Evolutionary conservation across 1,140 invertebrate species (phyloP), one percentile per base, ranked within the genome.

Genomic region (Megalonaias nervosa): DNA sequence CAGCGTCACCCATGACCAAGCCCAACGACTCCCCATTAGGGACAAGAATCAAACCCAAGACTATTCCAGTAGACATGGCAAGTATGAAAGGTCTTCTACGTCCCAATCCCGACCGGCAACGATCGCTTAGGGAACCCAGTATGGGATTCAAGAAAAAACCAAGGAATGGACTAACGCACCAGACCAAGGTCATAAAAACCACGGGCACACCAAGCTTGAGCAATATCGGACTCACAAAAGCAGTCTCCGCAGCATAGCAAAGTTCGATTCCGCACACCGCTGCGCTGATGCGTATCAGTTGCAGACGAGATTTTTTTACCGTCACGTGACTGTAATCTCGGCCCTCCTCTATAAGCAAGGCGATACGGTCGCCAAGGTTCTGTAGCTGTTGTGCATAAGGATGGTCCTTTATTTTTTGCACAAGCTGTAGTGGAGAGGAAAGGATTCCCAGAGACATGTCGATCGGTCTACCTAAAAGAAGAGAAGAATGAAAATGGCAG

Each of bases 231-330:
- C 96, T 98, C 1, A 99, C 97, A 91, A 99, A 99, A 0, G 97
- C 97, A 0, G 98, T 98, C 92, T 99, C 97, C 0, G 97, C 97
- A 0, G 98, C 96, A 86, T 99, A 99, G 0, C 97, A 98, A 90
- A 99, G 97, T 90, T 99, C 98, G 65, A 99, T 98, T 0, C 98
- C 97, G 95, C 97, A 98, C 0, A 99, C 97, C 0, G 97, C 97
- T 1, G 97, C 95, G 16, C 97, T 98, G 67, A 99, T 93, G 3
- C 96, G 92, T 58, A 98, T 93, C 61, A 99, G 89, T 88, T 99
- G 97, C 13, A 93, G 87, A 23, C 95, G 91, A 1, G 94, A 95
- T 92, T 98, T 99, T 75, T 92, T 80, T 19, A 72, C 74, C 2
- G 66, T 65, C 67, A 83, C 75, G 59, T 82, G 80, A 26, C 74